These are phyloP conservation scores for Lineus longissimus DNA, from an alignment of 1,140 invertebrate species.

Conservation along the genomic window DNA sequence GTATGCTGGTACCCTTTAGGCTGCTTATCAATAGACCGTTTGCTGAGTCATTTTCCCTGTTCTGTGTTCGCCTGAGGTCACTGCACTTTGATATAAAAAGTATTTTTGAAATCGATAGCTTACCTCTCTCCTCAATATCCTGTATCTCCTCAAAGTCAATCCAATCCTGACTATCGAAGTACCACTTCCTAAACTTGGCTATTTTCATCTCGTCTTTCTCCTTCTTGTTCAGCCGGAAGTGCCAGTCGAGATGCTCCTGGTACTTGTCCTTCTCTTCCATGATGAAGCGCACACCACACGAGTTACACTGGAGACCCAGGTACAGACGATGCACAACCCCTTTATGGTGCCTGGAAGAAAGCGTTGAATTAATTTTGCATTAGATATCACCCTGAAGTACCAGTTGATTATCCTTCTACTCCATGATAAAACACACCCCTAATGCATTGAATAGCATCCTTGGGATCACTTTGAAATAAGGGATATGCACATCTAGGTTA, in stretches of 20 bases:
- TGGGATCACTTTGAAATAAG: no score
- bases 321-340: constrained; percentile 69
- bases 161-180: constrained; percentile 85
- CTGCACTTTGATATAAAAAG: no score
- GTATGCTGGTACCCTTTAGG: no score
- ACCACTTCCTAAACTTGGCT: constrained; percentile 80
- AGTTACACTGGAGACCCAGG: constrained; percentile 87
- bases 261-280: constrained; percentile 78
- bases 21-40: no score
- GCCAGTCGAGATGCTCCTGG: constrained; percentile 94
- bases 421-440: neutral
- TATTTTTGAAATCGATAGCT: no score
- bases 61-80: no score
- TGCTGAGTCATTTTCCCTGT: no score
- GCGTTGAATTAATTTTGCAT: neutral
- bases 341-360: constrained; percentile 59
- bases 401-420: neutral
- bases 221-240: constrained; percentile 86
- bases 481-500: no score
- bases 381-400: neutral
- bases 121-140: constrained; percentile 84
- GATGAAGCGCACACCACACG: constrained; percentile 86
- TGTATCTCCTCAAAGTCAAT: constrained; percentile 90
- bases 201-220: constrained; percentile 80
- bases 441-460: no score